Base-by-base conservation (phyloP, 2,888 invertebrate species). In the Rhagium mordax region DNA sequence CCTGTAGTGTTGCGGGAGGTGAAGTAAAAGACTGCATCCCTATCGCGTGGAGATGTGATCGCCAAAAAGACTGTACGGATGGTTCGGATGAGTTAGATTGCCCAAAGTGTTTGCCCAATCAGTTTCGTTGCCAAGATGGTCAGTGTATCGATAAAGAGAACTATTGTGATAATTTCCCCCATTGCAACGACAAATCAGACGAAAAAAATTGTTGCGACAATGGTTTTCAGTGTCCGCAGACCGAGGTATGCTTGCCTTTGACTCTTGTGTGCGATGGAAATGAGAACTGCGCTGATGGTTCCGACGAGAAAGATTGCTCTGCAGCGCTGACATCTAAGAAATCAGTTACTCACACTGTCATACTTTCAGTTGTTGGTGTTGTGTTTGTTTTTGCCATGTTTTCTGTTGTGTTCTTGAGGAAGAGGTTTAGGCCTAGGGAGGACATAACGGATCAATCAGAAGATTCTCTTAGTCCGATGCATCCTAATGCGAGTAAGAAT, bases 1-100 rank as follows among this genome's bases (percentile, higher is more conserved):
- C 93, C 0, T 95, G 95, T 82, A 90, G 90, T 48, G 87, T 88
- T 4, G 90, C 89, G 0, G 87, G 86, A 13, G 85, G 86, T 0
- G 91, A 91, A 72, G 89, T 89, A 70, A 91, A 91, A 72, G 93
- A 94, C 78, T 94, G 94, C 81, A 93, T 94, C 75, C 94, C 94
- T 0, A 89, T 90, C 0, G 89, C 90, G 0, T 94, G 94, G 94
- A 89, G 91, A 27, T 95, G 95, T 84, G 96, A 97, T 86, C 94
- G 95, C 0, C 94, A 94, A 82, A 90, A 90, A 66, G 96, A 97
- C 87, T 97, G 96, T 86, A 90, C 92, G 1, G 95, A 96, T 87
- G 94, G 94, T 65, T 94, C 95, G 10, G 97, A 97, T 87, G 95
- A 95, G 88, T 88, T 93, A 70, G 90, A 93, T 77, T 92, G 94